Percentiles rank a stretch among this genome's conserved stretches.
Conservation (phyloP, 2,797 vertebrate species). For the Lemur catta region DNA sequence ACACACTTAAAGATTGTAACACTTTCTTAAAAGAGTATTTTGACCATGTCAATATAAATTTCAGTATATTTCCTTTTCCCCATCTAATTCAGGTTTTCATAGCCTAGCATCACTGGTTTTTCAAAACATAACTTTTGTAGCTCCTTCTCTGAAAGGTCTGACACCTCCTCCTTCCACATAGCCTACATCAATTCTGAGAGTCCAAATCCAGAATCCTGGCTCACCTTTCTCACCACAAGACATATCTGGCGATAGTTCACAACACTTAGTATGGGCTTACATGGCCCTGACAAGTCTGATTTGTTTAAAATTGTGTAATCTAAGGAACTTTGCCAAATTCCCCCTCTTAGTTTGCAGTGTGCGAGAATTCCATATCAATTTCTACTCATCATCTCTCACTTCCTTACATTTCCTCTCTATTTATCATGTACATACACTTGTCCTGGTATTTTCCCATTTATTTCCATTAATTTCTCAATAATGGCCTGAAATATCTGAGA, state of each 20-base stretch:
- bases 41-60: constrained; percentile 1
- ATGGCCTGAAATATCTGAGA: constrained; percentile 2
- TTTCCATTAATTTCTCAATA: not conserved
- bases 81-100: constrained; percentile 23
- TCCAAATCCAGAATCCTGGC: not conserved
- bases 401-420: not conserved
- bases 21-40: constrained; percentile 32
- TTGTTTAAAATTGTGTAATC: not conserved
- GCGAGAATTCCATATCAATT: not conserved
- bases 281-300: constrained; percentile 15
- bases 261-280: not conserved
- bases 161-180: not conserved
- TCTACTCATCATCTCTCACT: not conserved
- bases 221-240: not conserved
- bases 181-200: not conserved
- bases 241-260: not conserved
- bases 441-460: not conserved
- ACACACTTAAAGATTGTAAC: not conserved
- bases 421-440: not conserved
- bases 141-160: not conserved
- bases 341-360: not conserved
- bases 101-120: not conserved
- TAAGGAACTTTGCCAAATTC: not conserved
- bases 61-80: not conserved
- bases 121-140: not conserved